Evolutionary conservation across 2,797 vertebrate genomes (phyloP).

Genomic region (Cephalopachus bancanus): DNA sequence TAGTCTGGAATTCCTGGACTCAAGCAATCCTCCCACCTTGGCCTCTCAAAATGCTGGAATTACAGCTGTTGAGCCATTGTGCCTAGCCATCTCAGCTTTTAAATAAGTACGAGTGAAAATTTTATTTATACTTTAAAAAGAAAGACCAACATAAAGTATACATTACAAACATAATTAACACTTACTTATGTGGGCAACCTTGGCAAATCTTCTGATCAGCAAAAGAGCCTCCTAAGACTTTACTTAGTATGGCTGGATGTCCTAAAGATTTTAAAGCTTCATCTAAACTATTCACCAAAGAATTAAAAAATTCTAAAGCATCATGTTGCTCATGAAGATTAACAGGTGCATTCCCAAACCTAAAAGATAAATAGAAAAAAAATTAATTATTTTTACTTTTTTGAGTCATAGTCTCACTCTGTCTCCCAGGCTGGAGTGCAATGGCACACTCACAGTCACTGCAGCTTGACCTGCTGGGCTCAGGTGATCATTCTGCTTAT

Average conservation of each 20-base stretch:
- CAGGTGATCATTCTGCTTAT: no score
- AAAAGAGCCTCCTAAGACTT: slow-evolving; percentile 98
- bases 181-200: slow-evolving; percentile 97
- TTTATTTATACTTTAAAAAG: background rate
- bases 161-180: background rate
- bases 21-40: no score
- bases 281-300: slow-evolving; percentile 98
- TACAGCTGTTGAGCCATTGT: no score
- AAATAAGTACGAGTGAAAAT: background rate
- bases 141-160: background rate
- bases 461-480: no score
- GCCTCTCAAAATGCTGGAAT: no score
- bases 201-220: slow-evolving; percentile 99
- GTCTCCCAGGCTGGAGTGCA: no score
- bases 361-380: slow-evolving; percentile 80
- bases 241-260: slow-evolving; percentile 98
- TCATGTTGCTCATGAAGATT: slow-evolving; percentile 98
- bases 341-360: slow-evolving; percentile 98
- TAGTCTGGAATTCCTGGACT: no score
- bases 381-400: background rate
- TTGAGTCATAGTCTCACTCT: no score
- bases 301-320: slow-evolving; percentile 99
- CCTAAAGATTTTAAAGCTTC: slow-evolving; percentile 98
- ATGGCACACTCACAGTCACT: no score
- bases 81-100: background rate